A percentile compares a stretch with the other conserved stretches of the same genome.
These are phyloP conservation scores for Cristatella mucedo DNA, from an alignment of 2,888 invertebrate genomes.

Conservation along the genomic window DNA sequence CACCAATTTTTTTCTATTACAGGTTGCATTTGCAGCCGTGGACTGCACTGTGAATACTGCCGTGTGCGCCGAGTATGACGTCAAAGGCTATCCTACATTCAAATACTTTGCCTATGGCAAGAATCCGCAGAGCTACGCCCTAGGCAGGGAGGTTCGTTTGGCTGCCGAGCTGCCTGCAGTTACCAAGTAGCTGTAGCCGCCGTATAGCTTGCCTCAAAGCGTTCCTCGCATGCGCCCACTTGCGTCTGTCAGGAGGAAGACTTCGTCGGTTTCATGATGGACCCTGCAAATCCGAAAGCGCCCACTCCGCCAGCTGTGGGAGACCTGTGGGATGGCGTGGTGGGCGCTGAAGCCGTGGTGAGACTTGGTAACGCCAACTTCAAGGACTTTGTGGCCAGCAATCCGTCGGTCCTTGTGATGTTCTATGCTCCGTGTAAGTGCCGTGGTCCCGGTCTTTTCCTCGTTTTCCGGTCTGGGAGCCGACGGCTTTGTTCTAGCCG, in stretches of 20 bases:
- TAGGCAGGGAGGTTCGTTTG: conserved; percentile 52
- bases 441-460: not conserved
- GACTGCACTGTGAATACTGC: conserved; percentile 53
- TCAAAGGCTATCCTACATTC: conserved; percentile 69
- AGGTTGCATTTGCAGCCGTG: conserved; percentile 64
- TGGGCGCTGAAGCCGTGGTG: conserved; percentile 48
- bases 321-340: conserved; percentile 40
- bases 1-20: no score
- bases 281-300: conserved; percentile 38
- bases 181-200: not conserved
- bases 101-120: conserved; percentile 69
- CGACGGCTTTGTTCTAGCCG: not conserved
- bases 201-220: not conserved
- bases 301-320: conserved; percentile 27
- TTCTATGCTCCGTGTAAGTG: conserved; percentile 40
- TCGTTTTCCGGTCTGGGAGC: not conserved
- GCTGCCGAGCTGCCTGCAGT: not conserved
- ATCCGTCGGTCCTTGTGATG: conserved; percentile 40
- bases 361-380: conserved; percentile 51
- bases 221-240: not conserved
- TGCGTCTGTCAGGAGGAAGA: conserved; percentile 46
- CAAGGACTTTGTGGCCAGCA: conserved; percentile 42
- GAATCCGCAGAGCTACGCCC: conserved; percentile 49
- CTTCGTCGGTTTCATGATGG: conserved; percentile 49
- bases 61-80: conserved; percentile 53